Percentiles rank a stretch among this genome's conserved stretches.
Evolutionary conservation across 2,113 vertebrate genomes (phyloP).

Genomic region (Oncorhynchus clarkii): DNA sequence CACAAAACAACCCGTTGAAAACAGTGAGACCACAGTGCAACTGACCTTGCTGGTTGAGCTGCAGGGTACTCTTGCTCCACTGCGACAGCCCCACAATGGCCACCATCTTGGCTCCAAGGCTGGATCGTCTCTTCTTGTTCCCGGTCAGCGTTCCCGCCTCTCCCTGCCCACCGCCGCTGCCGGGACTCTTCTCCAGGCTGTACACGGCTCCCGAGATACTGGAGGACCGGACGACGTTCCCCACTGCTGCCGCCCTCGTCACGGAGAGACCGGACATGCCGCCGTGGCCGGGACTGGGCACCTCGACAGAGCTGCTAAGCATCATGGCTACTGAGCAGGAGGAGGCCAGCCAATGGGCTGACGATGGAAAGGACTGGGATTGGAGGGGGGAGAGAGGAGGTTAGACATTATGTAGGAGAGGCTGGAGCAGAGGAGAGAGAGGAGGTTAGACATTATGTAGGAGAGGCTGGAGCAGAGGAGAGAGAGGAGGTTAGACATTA

Average conservation of each 20-base stretch:
- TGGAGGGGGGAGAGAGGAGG: no score
- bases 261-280: constrained; percentile 68
- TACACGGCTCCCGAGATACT: constrained; percentile 98
- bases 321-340: constrained; percentile 75
- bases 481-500: no score
- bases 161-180: constrained; percentile 68
- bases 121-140: constrained; percentile 93
- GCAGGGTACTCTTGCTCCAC: constrained; percentile 95
- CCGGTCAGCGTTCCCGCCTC: constrained; percentile 72
- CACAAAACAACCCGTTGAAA: no score
- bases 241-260: constrained; percentile 63
- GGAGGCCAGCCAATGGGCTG: constrained; percentile 42
- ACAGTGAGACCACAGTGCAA: no score
- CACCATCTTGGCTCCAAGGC: constrained; percentile 97
- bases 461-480: no score
- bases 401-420: no score
- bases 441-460: no score
- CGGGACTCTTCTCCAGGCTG: constrained; percentile 78
- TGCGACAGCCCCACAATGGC: constrained; percentile 97
- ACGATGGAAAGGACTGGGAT: constrained; percentile 28
- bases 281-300: constrained; percentile 69
- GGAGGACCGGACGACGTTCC: constrained; percentile 92
- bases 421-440: no score
- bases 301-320: constrained; percentile 89
- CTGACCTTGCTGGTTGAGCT: constrained; percentile 82